Conservation (phyloP, 1,140 invertebrate species). For the Lordiphosa clarofinis region DNA sequence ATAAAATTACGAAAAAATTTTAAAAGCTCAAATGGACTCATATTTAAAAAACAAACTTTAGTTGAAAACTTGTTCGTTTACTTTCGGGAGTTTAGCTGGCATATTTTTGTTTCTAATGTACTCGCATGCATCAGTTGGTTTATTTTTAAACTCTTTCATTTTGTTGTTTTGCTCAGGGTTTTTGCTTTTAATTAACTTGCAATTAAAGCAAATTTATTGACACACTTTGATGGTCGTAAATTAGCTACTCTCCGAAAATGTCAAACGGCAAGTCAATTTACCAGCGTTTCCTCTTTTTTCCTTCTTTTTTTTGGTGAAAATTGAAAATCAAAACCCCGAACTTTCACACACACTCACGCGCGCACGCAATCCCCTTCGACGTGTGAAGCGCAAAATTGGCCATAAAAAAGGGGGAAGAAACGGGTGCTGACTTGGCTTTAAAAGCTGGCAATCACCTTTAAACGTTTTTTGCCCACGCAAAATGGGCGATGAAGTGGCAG, state of each 20-base stretch:
- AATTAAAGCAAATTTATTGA: constrained; percentile 69
- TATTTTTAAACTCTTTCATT: constrained; percentile 42
- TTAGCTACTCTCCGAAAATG: constrained; percentile 53
- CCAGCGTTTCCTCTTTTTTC: constrained; percentile 14
- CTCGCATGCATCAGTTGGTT: not conserved
- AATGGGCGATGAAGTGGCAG: constrained; percentile 35
- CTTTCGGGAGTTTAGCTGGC: too few relatives aligned
- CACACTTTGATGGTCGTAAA: constrained; percentile 72
- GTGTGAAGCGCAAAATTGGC: constrained; percentile 17
- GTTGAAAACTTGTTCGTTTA: too few relatives aligned
- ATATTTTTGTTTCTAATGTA: too few relatives aligned
- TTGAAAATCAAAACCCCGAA: constrained; percentile 17
- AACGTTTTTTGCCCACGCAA: constrained; percentile 9
- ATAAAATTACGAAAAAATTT: too few relatives aligned
- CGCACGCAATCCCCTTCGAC: not conserved
- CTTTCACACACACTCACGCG: constrained; percentile 12
- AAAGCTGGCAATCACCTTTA: constrained; percentile 39
- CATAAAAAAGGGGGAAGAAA: constrained; percentile 1
- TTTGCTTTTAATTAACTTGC: constrained; percentile 70
- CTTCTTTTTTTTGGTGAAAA: constrained; percentile 13
- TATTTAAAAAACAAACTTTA: too few relatives aligned
- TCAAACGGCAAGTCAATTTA: constrained; percentile 64
- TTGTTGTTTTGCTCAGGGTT: constrained; percentile 8
- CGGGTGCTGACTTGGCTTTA: constrained; percentile 2
- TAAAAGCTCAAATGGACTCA: too few relatives aligned